Conservation (phyloP, 2,113 vertebrate genomes). For the Neotoma lepida region DNA sequence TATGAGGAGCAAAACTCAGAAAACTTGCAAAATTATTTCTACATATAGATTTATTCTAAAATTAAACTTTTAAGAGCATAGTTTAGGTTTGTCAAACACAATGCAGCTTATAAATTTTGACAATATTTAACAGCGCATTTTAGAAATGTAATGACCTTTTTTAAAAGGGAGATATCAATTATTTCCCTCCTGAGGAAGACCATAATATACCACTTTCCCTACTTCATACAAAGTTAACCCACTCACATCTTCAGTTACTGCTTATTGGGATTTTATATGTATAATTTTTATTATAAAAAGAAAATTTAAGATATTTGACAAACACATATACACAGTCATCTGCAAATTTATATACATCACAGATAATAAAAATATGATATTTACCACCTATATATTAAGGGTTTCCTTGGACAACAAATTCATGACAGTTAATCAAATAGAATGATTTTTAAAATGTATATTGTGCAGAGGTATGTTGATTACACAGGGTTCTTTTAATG, state of each 20-base stretch:
- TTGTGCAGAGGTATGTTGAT: background rate
- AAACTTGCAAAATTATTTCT: background rate
- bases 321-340: too few relatives aligned
- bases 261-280: background rate
- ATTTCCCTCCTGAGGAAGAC: background rate
- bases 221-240: background rate
- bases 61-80: background rate
- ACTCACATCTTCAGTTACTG: background rate
- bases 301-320: background rate
- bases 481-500: background rate
- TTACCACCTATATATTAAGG: background rate
- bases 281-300: background rate
- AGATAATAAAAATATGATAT: background rate
- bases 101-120: background rate
- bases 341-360: background rate
- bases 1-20: background rate
- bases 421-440: background rate
- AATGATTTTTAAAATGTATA: background rate
- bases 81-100: background rate
- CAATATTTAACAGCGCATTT: too few relatives aligned
- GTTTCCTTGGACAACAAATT: background rate
- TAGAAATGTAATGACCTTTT: too few relatives aligned
- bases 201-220: too few relatives aligned
- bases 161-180: background rate
- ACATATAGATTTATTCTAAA: background rate